Percentiles rank a stretch among this genome's conserved stretches.
Conservation (phyloP, 2,113 vertebrate species). For the Xerus inauris region DNA sequence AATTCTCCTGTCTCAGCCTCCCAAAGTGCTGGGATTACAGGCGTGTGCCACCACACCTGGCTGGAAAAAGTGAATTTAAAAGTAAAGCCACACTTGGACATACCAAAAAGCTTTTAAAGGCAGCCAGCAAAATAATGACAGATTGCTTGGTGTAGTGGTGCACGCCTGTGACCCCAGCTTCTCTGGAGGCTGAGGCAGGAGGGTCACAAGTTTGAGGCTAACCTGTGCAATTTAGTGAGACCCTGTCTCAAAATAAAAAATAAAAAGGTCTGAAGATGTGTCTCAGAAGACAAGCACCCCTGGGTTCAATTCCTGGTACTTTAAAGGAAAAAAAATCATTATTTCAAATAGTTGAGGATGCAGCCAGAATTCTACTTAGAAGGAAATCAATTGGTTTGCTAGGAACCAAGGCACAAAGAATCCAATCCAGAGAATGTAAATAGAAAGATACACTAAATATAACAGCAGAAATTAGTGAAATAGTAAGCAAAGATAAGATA, state of each 20-base stretch:
- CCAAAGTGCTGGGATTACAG: too few species aligned
- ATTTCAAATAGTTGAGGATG: neutral
- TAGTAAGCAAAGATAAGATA: neutral
- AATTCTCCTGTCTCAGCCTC: too few species aligned
- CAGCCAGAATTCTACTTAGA: neutral
- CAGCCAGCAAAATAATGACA: neutral
- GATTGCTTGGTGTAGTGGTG: neutral
- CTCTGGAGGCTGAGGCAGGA: neutral
- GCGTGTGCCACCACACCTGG: too few species aligned
- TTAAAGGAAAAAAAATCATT: neutral
- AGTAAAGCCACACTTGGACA: neutral
- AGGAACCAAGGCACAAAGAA: neutral
- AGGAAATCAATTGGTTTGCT: neutral
- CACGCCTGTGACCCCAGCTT: neutral
- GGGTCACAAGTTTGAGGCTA: neutral
- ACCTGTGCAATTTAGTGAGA: neutral
- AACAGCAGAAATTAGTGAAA: constrained; percentile 18
- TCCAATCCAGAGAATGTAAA: neutral
- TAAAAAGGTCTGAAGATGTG: neutral
- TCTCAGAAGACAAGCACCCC: neutral
- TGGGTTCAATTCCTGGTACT: neutral
- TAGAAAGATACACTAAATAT: neutral
- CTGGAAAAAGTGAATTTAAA: neutral
- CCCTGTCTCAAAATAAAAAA: neutral
- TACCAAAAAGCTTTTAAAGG: neutral